Base-by-base conservation (phyloP, 2,797 vertebrate species). In the Odontamblyopus lacepedii region DNA sequence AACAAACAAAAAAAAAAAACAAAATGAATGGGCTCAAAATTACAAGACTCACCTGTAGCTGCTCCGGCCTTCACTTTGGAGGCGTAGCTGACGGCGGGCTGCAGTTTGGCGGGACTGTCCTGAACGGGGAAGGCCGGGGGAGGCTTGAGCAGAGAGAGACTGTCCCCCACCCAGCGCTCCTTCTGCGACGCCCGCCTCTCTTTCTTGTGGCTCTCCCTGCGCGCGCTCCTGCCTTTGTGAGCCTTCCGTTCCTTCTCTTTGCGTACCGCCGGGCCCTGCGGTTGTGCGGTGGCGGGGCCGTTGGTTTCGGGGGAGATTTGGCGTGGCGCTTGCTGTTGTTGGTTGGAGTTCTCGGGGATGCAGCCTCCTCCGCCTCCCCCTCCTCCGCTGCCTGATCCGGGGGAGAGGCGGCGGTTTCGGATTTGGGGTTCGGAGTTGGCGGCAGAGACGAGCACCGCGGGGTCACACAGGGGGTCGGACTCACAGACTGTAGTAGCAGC, bases 41-140 rank as follows among this genome's bases (percentile, higher is more conserved):
- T 4, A 23, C 23, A 23, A 23, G 23, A 13, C 44, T n/a, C 7
- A 35, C 61, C 61, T 19, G 61, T 68, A 0, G 77, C 63, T 15
- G 94, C 88, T n/a, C 94, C 92, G 1, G 93, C 92, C 88, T 96
- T 96, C 83, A 96, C 95, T 88, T 95, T 96, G 84, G 95, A 95
- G 74, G 95, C 95, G 70, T 96, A 96, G 88, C 95, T 96, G 74
- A 96, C 94, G 0, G 95, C 90, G 0, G 95, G 95, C 88, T 95
- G 94, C 84, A 95, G 93, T 76, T 95, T 95, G 79, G 95, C 95
- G 1, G 94, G 95, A 82, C 95, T 96, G 91, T 95, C 95, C 87
- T 95, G 94, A 71, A 96, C 95, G 0, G 95, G 95, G 81, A 96
- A 96, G 13, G 95, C 91, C 5, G 95, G 94, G 0, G 95, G 95